These are phyloP conservation scores for Cossypha dichroa DNA, from an alignment of 2,797 vertebrate species.

Conservation along the genomic window DNA sequence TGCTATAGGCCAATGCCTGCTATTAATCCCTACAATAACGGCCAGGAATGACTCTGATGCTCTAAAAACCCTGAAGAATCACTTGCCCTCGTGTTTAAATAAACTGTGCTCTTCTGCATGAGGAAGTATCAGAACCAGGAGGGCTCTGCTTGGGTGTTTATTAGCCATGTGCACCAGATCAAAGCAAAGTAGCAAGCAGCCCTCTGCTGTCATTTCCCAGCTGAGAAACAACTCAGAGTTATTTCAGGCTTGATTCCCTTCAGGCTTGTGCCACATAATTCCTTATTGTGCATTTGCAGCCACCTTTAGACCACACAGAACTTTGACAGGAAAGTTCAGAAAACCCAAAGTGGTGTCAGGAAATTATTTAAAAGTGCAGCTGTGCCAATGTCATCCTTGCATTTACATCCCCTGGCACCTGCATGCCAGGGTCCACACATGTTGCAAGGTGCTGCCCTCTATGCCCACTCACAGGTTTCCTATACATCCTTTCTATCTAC, in stretches of 20 bases:
- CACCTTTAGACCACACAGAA: not conserved
- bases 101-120: not conserved
- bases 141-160: not conserved
- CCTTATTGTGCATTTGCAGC: not conserved
- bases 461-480: not conserved
- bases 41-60: not conserved
- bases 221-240: not conserved
- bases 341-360: not conserved
- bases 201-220: not conserved
- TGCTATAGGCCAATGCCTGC: not conserved
- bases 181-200: not conserved
- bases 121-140: not conserved
- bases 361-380: not conserved
- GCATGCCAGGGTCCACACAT: rapidly evolving
- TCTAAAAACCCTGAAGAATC: not conserved
- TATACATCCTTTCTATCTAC: not conserved
- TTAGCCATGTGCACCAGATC: not conserved
- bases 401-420: not conserved
- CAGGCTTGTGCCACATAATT: not conserved
- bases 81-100: not conserved
- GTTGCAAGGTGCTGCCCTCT: rapidly evolving
- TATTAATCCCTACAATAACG: not conserved
- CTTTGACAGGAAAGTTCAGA: not conserved
- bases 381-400: not conserved
- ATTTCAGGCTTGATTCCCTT: not conserved